Percentiles rank a stretch among this genome's conserved stretches.
phyloP scores from a whole-genome alignment of 2,888 invertebrate genomes.

The Conchocele bisecta region DNA sequence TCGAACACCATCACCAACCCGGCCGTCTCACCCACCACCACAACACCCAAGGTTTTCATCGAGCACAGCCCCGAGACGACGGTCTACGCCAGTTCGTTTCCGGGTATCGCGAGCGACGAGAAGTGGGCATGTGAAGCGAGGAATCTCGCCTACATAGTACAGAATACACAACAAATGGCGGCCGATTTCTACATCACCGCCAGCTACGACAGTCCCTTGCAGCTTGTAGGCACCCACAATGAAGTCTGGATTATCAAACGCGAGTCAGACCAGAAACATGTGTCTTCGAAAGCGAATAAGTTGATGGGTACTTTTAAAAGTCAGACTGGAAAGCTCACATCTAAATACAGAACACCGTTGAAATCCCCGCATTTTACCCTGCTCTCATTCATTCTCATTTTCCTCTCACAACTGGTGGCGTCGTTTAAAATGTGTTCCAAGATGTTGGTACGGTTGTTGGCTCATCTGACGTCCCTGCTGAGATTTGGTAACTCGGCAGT shows the following conservation, averaged over 20 bases:
- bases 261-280: no score
- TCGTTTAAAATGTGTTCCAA: no score
- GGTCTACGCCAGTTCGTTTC: slow-evolving; percentile 43
- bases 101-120: slow-evolving; percentile 43
- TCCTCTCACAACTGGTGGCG: no score
- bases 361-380: no score
- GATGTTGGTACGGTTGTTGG: no score
- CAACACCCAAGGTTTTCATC: slow-evolving; percentile 27
- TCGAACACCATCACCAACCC: slow-evolving; percentile 1
- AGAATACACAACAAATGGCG: slow-evolving; percentile 31
- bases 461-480: no score
- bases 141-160: slow-evolving; percentile 26
- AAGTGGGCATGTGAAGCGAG: slow-evolving; percentile 39
- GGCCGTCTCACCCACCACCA: slow-evolving; percentile 27
- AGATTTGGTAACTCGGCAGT: no score
- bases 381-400: no score
- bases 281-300: no score
- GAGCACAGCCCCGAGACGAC: slow-evolving; percentile 43
- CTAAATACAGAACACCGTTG: no score
- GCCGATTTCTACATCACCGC: slow-evolving; percentile 49
- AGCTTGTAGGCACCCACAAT: slow-evolving; percentile 27
- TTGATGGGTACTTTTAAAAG: no score
- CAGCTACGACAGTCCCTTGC: slow-evolving; percentile 43
- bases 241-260: slow-evolving; percentile 49
- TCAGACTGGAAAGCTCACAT: no score